Evolutionary conservation across 2,888 invertebrate species (phyloP), one percentile per base, ranked within the genome.

Genomic region (Brassicogethes aeneus): DNA sequence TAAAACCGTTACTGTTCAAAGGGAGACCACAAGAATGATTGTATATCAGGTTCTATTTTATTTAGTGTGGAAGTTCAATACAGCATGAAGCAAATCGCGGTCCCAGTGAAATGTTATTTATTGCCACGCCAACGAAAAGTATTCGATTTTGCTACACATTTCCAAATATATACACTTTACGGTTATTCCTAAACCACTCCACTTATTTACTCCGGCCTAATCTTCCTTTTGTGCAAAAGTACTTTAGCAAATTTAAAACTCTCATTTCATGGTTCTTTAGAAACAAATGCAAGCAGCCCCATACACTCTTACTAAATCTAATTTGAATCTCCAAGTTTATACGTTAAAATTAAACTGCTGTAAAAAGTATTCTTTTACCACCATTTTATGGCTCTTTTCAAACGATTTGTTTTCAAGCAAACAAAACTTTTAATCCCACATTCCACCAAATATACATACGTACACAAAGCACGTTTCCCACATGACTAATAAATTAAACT

Each of bases 41-140:
- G 46, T 46, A 41, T 43, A 45, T 36, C 23, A 30, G 46, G 40
- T 40, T 43, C 43, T 46, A 48, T 50, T 50, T 48, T 48, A 51
- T 53, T 47, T 51, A 48, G 47, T 47, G 48, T 43, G 40, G 45
- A 45, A 46, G 51, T 47, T 52, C 53, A 48, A 52, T 52, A 50
- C 43, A 46, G 45, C 52, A 47, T 46, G 46, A 53, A 45, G 48
- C 46, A 48, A 52, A 48, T 49, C 44, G 50, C 48, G 44, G 48
- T 44, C 44, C 40, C 40, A 39, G 45, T 43, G 51, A 50, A 50
- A 43, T 37, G 46, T 50, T 52, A 52, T 53, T 53, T 53, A 53
- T 53, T 52, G 46, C 43, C 34, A 37, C 33, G 40, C 35, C 43
- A 35, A 36, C 42, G 41, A 36, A 44, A 47, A 45, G 42, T 43